Evolutionary conservation across 2,113 vertebrate genomes (phyloP).

Genomic region (Atlantisia rogersi): DNA sequence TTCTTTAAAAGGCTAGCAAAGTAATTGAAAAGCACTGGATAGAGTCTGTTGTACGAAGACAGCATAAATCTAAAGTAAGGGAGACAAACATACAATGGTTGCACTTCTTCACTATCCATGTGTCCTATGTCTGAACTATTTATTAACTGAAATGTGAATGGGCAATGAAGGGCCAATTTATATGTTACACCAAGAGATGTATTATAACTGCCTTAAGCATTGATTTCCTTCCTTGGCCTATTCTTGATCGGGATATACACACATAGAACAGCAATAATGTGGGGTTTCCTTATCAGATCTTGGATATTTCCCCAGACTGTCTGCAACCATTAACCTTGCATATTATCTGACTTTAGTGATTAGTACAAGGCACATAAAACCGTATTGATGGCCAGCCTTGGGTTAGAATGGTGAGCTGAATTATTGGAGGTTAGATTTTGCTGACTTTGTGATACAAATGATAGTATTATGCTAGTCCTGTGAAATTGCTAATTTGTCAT

Average conservation of each 20-base stretch:
- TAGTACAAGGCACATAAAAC: constrained; percentile 83
- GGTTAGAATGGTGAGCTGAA: constrained; percentile 76
- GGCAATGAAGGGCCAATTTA: constrained; percentile 86
- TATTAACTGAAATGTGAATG: constrained; percentile 88
- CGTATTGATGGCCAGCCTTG: constrained; percentile 77
- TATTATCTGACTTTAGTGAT: constrained; percentile 88
- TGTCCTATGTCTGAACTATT: constrained; percentile 81
- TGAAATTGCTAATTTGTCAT: constrained; percentile 85
- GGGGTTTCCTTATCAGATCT: constrained; percentile 84
- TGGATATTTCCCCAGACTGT: constrained; percentile 80
- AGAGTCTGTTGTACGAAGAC: constrained; percentile 81
- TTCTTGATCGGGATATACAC: constrained; percentile 76
- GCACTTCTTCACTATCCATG: constrained; percentile 79
- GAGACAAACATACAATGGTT: constrained; percentile 86
- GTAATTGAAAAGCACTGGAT: constrained; percentile 86
- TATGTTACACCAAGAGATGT: constrained; percentile 82
- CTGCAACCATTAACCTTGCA: constrained; percentile 86
- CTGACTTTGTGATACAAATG: constrained; percentile 87
- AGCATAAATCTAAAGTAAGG: constrained; percentile 89
- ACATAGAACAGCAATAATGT: constrained; percentile 74
- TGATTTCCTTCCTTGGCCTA: constrained; percentile 79
- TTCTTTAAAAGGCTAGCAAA: constrained; percentile 81
- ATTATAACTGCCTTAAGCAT: constrained; percentile 78
- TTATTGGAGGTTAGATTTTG: constrained; percentile 81
- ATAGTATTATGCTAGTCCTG: constrained; percentile 77